These are phyloP conservation scores for Cebus imitator DNA, from an alignment of 2,113 vertebrate species.

Conservation along the genomic window DNA sequence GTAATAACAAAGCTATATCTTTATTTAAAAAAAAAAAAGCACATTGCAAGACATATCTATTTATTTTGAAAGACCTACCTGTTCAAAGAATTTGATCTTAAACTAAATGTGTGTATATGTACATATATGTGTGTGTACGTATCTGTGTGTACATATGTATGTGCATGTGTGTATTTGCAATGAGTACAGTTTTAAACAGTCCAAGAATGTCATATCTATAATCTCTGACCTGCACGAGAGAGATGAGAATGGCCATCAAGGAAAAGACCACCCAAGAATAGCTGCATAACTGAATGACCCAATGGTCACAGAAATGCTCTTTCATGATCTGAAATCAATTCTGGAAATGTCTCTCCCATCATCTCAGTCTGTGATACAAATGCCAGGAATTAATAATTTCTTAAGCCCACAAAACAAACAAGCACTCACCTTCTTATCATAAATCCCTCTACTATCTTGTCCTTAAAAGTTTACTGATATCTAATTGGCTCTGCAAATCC, in stretches of 20 bases:
- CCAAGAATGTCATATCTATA: not conserved
- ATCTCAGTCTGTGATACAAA: not conserved
- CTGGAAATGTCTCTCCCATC: not conserved
- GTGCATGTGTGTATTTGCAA: not conserved
- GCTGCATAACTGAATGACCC: not conserved
- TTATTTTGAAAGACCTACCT: not conserved
- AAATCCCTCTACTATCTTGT: not conserved
- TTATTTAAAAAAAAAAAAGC: not conserved
- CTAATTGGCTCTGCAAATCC: not conserved
- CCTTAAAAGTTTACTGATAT: not conserved
- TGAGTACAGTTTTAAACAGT: not conserved
- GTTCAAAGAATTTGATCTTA: not conserved
- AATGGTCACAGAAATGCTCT: not conserved
- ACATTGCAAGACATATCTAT: not conserved
- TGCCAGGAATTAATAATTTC: not conserved
- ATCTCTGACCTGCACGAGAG: not conserved
- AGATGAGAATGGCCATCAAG: not conserved
- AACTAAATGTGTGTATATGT: not conserved
- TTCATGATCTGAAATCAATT: not conserved
- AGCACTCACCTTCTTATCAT: not conserved
- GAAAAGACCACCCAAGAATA: slow-evolving; percentile 25
- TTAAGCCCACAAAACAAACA: not conserved
- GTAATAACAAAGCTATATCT: not conserved
- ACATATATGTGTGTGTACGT: not conserved
- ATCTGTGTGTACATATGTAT: not conserved